Evolutionary conservation across 2,113 vertebrate species (phyloP).

Genomic region (Melanerpes formicivorus): DNA sequence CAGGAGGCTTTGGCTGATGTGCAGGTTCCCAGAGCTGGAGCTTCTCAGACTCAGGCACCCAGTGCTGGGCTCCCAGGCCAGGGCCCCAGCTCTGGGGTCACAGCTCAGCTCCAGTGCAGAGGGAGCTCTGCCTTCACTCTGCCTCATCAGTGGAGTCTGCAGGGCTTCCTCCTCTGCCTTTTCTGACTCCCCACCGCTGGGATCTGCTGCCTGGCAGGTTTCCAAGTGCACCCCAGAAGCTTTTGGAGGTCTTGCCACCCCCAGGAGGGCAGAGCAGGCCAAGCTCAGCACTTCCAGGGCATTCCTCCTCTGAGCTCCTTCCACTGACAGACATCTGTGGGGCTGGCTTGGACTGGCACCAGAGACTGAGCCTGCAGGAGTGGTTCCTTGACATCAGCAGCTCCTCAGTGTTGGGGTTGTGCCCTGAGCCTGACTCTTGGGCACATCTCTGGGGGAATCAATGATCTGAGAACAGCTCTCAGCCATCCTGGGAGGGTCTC

Average conservation of each 20-base stretch:
- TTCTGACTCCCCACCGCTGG: neutral
- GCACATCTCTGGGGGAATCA: neutral
- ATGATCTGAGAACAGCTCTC: neutral
- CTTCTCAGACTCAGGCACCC: neutral
- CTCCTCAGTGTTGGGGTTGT: neutral
- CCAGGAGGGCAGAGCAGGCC: neutral
- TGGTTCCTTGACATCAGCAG: neutral
- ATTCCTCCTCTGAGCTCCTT: neutral
- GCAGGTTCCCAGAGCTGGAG: neutral
- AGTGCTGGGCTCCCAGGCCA: neutral
- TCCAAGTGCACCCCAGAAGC: neutral
- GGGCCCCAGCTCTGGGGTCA: neutral
- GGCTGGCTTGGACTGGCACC: neutral
- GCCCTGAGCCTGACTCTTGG: neutral
- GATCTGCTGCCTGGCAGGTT: neutral
- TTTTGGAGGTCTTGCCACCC: neutral
- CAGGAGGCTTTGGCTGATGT: neutral
- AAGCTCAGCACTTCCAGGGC: neutral
- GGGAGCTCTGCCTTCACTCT: neutral
- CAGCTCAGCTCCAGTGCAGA: neutral
- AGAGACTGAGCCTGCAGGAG: neutral
- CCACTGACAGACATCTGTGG: neutral
- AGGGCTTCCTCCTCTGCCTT: neutral
- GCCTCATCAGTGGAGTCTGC: neutral
- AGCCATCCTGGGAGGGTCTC: neutral